Evolutionary conservation across 64 coral and sea anemone species (phyloP), one percentile per base, ranked within the genome.

Genomic region (Dendrophyllia cribrosa): DNA sequence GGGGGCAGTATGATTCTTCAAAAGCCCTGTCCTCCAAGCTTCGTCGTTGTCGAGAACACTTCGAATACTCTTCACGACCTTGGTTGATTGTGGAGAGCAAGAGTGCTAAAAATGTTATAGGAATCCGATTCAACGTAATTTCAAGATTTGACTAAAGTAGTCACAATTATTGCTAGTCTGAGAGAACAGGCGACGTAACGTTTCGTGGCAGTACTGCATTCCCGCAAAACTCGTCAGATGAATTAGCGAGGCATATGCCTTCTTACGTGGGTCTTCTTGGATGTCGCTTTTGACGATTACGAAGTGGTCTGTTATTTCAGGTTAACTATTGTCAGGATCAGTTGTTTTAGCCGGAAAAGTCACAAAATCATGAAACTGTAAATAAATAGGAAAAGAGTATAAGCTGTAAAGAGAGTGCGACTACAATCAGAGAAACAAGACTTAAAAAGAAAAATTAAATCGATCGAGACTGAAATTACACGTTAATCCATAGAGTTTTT

Each of bases 21-120:
- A 24, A 95, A 95, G 9, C 82, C 88, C 46, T 86, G 88, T 71
- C 94, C 94, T 13, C 88, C 88, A 8, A 91, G 94, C 50, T 87
- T 88, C 26, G 24, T 91, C 0, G 88, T 90, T 2, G 89, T 95
- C 9, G 82, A 90, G 66, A 75, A 95, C 61, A 84, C 19, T 84
- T 84, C 8, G 23, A 67, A 13, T 48, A 49, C 63, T 51, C 45
- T 51, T 56, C 45, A n/a, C 6, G 46, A 75, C 45, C 44, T 49
- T 13, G 14, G 45, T 75, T 75, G 44, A 75, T 50, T 50, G 44
- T 46, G 0, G 5, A 43, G 53, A 56, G 7, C 53, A 12, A 3
- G 53, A 9, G 53, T 9, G 7, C 53, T 56, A 9, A 56, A 56
- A 56, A 7, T 12, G 53, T 12, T 6, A 0, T 9, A 56, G 53